Evolutionary conservation across 53 echinoderm and acorn worm genomes (phyloP), one percentile per base, ranked within the genome.

Genomic region (Holothuria scabra): DNA sequence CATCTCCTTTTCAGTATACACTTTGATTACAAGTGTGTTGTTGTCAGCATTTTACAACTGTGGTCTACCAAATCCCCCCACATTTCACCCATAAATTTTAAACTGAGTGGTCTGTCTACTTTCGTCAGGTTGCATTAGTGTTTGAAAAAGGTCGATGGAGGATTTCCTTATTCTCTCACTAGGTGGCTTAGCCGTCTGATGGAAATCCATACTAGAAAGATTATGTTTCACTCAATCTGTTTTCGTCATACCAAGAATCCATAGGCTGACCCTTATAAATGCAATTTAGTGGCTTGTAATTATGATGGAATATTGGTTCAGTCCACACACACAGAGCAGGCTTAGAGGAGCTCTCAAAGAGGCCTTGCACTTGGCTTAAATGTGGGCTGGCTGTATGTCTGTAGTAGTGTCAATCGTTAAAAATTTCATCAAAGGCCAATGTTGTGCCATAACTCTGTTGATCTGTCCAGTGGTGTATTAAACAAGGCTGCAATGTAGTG

Each of bases 241-340:
- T 32, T 58, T 58, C 16, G 44, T 56, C 57, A 34, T 78, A 57
- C 78, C 78, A 57, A 32, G 78, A 56, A 28, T 78, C 32, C 78
- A 30, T 16, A 19, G 32, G 78, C 78, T 78, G 78, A 78, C 78
- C 78, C 59, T 56, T 58, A 57, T 56, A 57, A 57, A 57, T 52
- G 52, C 57, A 78, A 78, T 78, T 78, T 78, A 78, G 72, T 46
- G 44, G 46, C 72, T 72, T 46, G 72, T 72, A 72, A 72, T 72
- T 72, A 72, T 72, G 72, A 72, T 48, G 72, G 72, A 26, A 72
- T 72, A 72, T 72, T 72, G 48, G 72, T 72, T 72, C 72, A 72
- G 72, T 44, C 21, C 72, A 38, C 48, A 26, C 19, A 72, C 72
- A 72, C 72, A 41, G 72, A 72, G 48, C 72, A 44, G 72, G 72